These are phyloP conservation scores for Morus bassanus DNA, from an alignment of 2,797 vertebrate species.

Conservation along the genomic window DNA sequence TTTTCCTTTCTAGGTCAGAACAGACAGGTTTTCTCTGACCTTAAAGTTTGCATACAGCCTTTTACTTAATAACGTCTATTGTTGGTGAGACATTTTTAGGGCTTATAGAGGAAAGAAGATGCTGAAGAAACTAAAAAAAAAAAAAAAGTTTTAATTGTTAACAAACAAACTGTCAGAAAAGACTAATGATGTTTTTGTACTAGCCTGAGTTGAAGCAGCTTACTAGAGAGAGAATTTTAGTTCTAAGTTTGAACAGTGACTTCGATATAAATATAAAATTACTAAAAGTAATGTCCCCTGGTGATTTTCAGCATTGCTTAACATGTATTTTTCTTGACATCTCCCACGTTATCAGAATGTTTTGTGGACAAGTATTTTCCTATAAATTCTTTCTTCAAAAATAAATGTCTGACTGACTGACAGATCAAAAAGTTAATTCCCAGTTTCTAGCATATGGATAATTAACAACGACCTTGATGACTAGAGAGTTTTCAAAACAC, in stretches of 20 bases:
- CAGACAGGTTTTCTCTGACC: background rate
- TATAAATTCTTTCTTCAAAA: background rate
- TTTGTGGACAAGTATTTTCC: background rate
- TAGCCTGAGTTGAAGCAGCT: background rate
- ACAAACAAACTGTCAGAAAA: background rate
- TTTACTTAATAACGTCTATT: background rate
- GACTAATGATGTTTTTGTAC: background rate
- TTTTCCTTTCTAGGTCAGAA: background rate
- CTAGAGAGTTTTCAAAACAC: background rate
- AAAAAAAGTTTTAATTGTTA: background rate
- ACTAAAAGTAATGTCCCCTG: background rate
- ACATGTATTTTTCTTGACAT: background rate
- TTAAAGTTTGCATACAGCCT: background rate
- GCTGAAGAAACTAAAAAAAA: background rate
- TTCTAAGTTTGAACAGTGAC: background rate
- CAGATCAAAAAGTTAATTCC: background rate
- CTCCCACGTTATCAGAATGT: background rate
- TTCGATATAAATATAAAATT: slow-evolving; percentile 13
- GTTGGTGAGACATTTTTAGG: background rate
- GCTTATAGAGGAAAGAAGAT: background rate
- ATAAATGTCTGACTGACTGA: background rate
- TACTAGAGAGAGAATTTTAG: background rate
- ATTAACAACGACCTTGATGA: background rate
- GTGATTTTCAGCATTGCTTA: background rate
- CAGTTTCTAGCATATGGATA: background rate